A percentile compares a stretch with the other conserved stretches of the same genome.
Evolutionary conservation across 2,797 vertebrate genomes (phyloP).

Genomic region (Hippoglossus hippoglossus): DNA sequence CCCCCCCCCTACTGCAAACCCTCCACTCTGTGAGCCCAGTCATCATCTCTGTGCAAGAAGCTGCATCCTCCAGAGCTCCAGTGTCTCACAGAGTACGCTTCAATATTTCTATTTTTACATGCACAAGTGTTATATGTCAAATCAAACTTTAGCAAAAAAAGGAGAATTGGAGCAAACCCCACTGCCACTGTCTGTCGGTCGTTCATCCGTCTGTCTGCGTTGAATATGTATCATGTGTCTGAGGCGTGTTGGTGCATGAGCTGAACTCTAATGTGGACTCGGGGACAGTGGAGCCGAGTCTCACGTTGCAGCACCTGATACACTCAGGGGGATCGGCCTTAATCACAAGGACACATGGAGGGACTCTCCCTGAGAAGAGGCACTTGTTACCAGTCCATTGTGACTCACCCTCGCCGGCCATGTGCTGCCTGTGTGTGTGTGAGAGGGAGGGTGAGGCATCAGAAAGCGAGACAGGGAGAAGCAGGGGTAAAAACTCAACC

Average conservation of each 20-base stretch:
- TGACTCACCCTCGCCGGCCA: constrained; percentile 76
- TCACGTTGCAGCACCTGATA: constrained; percentile 80
- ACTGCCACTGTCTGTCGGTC: neutral
- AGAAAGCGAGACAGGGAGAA: constrained; percentile 14
- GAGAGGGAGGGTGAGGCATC: constrained; percentile 21
- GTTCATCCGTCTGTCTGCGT: neutral
- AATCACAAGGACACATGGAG: constrained; percentile 69
- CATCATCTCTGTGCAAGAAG: constrained; percentile 22
- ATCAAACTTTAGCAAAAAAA: constrained; percentile 11
- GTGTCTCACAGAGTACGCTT: constrained; percentile 35
- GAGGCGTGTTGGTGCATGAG: constrained; percentile 6
- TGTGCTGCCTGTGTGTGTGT: constrained; percentile 71
- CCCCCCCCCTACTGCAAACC: neutral
- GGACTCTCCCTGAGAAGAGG: constrained; percentile 75
- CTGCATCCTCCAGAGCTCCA: constrained; percentile 25
- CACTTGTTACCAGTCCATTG: constrained; percentile 66
- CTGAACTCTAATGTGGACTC: constrained; percentile 24
- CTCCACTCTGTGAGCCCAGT: constrained; percentile 15
- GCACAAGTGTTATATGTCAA: constrained; percentile 14
- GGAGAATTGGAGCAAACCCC: constrained; percentile 2
- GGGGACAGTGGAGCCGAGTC: constrained; percentile 58
- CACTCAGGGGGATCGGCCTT: constrained; percentile 62
- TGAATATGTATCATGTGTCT: constrained; percentile 30
- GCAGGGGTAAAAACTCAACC: constrained; percentile 17
- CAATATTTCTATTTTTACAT: constrained; percentile 49